phyloP scores from a whole-genome alignment of 2,797 vertebrate genomes.

The Strix occidentalis region DNA sequence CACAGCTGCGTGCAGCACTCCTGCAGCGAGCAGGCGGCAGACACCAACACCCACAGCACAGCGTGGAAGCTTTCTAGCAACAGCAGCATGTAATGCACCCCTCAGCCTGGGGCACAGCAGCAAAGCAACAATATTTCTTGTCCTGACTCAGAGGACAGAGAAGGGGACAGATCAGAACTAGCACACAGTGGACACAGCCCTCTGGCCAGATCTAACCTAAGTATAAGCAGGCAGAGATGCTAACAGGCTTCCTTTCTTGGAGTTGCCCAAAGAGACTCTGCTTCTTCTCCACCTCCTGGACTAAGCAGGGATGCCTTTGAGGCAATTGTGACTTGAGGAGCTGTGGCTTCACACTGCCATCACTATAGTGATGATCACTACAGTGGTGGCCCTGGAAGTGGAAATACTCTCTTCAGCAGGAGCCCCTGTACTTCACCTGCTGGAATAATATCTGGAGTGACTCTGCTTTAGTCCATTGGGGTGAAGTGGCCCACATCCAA shows the following conservation, averaged over 20 bases:
- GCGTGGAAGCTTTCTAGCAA: background rate
- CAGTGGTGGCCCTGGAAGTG: background rate
- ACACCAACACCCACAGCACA: background rate
- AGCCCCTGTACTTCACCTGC: background rate
- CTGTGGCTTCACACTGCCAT: background rate
- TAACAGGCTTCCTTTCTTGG: background rate
- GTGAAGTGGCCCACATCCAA: background rate
- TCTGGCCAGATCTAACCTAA: background rate
- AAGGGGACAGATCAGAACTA: background rate
- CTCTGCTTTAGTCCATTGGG: background rate
- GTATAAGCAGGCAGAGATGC: background rate
- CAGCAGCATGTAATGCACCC: accelerated
- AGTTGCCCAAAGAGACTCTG: background rate
- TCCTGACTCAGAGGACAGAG: background rate
- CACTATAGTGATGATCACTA: no score
- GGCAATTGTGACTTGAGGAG: background rate
- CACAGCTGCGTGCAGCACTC: background rate
- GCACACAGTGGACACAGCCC: background rate
- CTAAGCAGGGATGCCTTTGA: background rate
- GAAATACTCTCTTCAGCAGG: background rate
- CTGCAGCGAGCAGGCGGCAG: background rate
- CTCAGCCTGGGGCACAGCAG: background rate
- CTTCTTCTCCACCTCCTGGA: background rate
- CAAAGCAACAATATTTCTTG: background rate
- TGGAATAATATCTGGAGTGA: background rate